Percentiles rank a stretch among this genome's conserved stretches.
Conservation (phyloP, 2,113 vertebrate species). For the Hippocampus zosterae region DNA sequence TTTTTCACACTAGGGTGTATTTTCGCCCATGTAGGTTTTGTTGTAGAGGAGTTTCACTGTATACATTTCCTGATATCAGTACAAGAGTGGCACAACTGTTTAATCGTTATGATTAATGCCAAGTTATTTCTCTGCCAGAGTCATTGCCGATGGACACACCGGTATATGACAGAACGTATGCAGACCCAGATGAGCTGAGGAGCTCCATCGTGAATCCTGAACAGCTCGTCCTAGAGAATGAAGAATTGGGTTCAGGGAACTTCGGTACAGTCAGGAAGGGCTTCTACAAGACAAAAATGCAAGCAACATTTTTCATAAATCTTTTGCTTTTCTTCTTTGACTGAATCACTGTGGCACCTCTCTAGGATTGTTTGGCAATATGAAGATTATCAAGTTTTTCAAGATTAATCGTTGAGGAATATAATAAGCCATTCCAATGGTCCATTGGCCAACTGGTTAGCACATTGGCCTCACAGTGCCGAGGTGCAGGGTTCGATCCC, state of each 20-base stretch:
- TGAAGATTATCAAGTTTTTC: neutral
- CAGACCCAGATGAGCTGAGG: conserved; percentile 91
- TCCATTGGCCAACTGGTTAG: too few relatives aligned
- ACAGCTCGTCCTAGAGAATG: conserved; percentile 82
- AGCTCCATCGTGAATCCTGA: conserved; percentile 81
- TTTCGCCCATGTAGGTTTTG: too few relatives aligned
- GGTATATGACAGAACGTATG: conserved; percentile 94
- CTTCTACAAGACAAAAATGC: conserved; percentile 91
- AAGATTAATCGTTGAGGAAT: neutral
- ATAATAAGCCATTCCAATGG: too few relatives aligned
- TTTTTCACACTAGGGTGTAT: too few relatives aligned
- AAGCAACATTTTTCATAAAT: conserved; percentile 35
- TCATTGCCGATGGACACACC: conserved; percentile 92
- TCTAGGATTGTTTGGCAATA: neutral
- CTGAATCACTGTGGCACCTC: neutral
- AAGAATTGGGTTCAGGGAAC: conserved; percentile 94
- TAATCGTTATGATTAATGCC: neutral
- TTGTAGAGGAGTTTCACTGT: too few relatives aligned
- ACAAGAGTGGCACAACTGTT: neutral
- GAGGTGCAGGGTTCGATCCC: too few relatives aligned
- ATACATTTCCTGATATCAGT: neutral
- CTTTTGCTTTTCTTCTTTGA: neutral
- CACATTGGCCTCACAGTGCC: too few relatives aligned
- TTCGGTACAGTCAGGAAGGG: conserved; percentile 94
- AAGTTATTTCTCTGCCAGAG: conserved; percentile 44